Base-by-base conservation (phyloP, 1,140 invertebrate genomes). In the Arctopsyche grandis region DNA sequence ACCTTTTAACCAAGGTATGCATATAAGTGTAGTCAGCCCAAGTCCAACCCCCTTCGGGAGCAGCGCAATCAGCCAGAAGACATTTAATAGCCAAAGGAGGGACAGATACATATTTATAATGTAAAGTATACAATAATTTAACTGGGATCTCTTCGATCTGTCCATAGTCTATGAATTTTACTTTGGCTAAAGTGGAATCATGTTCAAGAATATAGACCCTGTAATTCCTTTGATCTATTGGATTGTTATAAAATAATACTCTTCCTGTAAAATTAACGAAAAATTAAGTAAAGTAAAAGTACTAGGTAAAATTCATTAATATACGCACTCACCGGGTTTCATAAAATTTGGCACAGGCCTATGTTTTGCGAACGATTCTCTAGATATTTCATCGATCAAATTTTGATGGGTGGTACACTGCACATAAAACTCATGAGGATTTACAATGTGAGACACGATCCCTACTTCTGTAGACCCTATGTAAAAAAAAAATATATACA, bases 341-440 rank as follows among this genome's bases (percentile, higher is more conserved):
- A 38, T 38, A 38, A 7, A 38, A 38, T 38, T 38, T n/a, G n/a
- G n/a, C n/a, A n/a, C n/a, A n/a, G n/a, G n/a, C n/a, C n/a, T n/a
- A n/a, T n/a, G n/a, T 38, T 38, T 38, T 38, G 3, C 3, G 29
- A 38, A 38, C 29, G 7, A 38, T 38, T 38, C 3, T 38, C 7
- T 38, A 38, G 29, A 38, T 38, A 38, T 38, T 38, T 38, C 29
- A 38, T 38, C 46, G 0, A 66, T 10, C 60, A 78, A 76, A 12
- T 52, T 52, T 10, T 52, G 10, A 10, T 12, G 21, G 7, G 29
- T 38, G 29, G 29, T 7, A 38, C 29, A 82, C 79, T 91, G 90
- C 12, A 92, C 87, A 81, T 89, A 92, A 83, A 93, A 91, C 24
- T 88, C 85, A 21, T 88, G 87, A 0, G 92, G 91, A 82, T 88